Evolutionary conservation across 1,140 invertebrate species (phyloP).

Genomic region (Reticulitermes speratus): DNA sequence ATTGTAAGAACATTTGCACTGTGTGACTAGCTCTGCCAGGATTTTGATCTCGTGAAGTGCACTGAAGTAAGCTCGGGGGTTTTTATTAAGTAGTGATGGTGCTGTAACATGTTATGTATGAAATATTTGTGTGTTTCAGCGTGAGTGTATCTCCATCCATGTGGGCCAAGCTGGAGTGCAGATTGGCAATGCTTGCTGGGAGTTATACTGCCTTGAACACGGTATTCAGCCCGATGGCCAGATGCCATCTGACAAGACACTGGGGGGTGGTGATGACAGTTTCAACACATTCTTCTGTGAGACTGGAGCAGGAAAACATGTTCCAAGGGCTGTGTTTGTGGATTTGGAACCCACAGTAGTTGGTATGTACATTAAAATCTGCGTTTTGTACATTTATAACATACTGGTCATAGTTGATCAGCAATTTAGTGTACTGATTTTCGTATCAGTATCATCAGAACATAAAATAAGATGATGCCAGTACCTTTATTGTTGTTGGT

Average conservation of each 20-base stretch:
- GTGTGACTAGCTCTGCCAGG: no score
- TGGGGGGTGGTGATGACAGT: constrained; percentile 73
- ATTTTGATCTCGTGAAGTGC: no score
- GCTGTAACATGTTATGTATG: no score
- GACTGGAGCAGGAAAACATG: constrained; percentile 83
- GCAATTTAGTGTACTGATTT: no score
- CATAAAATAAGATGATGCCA: no score
- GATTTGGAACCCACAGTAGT: constrained; percentile 76
- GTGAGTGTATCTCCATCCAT: constrained; percentile 85
- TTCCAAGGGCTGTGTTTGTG: constrained; percentile 67
- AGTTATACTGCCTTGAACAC: constrained; percentile 87
- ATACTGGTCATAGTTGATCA: background rate
- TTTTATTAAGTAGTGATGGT: no score
- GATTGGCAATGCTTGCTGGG: constrained; percentile 86
- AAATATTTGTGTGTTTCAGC: constrained; percentile 49
- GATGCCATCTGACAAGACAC: constrained; percentile 63
- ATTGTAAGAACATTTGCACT: no score
- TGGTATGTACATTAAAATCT: constrained; percentile 45
- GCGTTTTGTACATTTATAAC: no score
- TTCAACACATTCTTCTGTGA: constrained; percentile 91
- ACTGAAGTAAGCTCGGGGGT: no score
- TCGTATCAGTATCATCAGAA: no score
- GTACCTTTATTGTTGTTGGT: no score
- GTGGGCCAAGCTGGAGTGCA: constrained; percentile 90
- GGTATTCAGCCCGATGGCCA: constrained; percentile 86